phyloP scores from a whole-genome alignment of 2,888 invertebrate species.

The Drosophila niveifrons region DNA sequence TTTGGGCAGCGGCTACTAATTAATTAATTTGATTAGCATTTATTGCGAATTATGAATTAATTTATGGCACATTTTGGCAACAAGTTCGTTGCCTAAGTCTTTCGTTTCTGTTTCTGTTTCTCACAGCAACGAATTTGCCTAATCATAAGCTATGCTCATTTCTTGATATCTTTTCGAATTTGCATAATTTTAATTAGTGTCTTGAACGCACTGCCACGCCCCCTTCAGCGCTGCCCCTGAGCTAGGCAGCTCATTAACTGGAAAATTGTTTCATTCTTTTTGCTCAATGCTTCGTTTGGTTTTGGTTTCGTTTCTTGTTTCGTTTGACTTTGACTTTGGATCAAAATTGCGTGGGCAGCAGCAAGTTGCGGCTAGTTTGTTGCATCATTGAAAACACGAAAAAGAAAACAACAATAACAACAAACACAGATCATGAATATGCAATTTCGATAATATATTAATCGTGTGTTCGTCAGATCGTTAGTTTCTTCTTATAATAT shows the following conservation, averaged over 20 bases:
- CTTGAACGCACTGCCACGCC: conserved; percentile 67
- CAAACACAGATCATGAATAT: conserved; percentile 65
- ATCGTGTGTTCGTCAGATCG: conserved; percentile 71
- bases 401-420: conserved; percentile 17
- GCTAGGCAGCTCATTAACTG: conserved; percentile 18
- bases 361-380: conserved; percentile 11
- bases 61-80: conserved; percentile 57
- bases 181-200: conserved; percentile 66
- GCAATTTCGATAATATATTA: conserved; percentile 68
- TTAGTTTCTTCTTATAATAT: conserved; percentile 70
- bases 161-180: conserved; percentile 53
- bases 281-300: conserved; percentile 1
- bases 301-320: background rate
- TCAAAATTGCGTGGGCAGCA: conserved; percentile 44
- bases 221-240: conserved; percentile 35
- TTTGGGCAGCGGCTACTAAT: conserved; percentile 52
- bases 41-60: conserved; percentile 74
- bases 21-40: conserved; percentile 80
- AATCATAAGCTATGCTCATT: conserved; percentile 47
- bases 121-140: background rate
- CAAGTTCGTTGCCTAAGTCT: conserved; percentile 70
- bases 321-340: conserved; percentile 5
- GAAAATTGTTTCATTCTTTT: conserved; percentile 10
- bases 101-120: conserved; percentile 58
- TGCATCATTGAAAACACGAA: conserved; percentile 23